Base-by-base conservation (phyloP, 1,140 invertebrate genomes). In the Drosophila bocki region DNA sequence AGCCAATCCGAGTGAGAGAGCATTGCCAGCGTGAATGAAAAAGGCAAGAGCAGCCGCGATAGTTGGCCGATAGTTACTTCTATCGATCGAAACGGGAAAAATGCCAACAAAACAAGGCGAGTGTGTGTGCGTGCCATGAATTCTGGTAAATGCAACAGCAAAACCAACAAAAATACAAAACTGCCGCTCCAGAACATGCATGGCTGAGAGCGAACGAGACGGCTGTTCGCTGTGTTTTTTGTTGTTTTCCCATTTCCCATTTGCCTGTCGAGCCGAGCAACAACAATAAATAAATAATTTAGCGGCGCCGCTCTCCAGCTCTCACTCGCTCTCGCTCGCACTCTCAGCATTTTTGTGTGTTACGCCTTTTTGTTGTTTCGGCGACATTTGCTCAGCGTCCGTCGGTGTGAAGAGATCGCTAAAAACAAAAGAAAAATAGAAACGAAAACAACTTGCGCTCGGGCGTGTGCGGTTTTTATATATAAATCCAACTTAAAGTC, bases 301-400 rank as follows among this genome's bases (percentile, higher is more conserved):
- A 39, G 60, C 60, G 29, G 32, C 60, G 47, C 60, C 32, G 42
- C 58, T 50, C 32, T 60, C 29, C 29, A 15, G 29, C 59, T 61
- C 59, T 68, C 44, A 32, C 47, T 48, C 44, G 33, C 42, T 41
- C 45, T 50, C 35, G 15, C 72, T 33, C 37, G 32, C 41, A 48
- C 68, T 53, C 62, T 48, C 63, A 12, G 41, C 42, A 33, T 47
- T 17, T 22, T 54, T 62, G 53, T 72, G 65, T 72, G 69, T 72
- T 68, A 54, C 48, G 63, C 57, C 33, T 62, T 65, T 61, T 39
- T 72, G 65, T 72, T 72, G 56, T 72, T 59, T 48, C 62, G 67
- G 69, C 54, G 68, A 67, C 63, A 67, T 59, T 65, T 37, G 57
- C 57, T 39, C 44, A 62, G 64, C 64, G 64, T 67, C 57, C 35